Conservation (phyloP, 1,140 invertebrate species). For the Drosophila insularis region DNA sequence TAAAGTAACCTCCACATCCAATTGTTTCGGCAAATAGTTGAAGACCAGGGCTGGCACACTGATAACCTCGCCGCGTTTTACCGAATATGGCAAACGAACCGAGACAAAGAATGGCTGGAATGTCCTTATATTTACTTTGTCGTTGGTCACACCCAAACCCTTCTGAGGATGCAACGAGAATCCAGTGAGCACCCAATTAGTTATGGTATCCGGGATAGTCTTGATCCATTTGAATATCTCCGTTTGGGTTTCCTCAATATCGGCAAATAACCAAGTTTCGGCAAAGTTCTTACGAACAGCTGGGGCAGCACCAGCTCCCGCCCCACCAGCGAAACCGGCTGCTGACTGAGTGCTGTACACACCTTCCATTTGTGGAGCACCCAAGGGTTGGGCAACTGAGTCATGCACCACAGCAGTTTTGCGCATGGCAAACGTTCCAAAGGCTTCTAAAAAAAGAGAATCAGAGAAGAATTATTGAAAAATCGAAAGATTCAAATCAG, state of each 20-base stretch:
- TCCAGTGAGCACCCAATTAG: conserved; percentile 95
- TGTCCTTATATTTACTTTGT: conserved; percentile 90
- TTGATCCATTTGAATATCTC: conserved; percentile 81
- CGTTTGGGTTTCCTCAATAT: conserved; percentile 63
- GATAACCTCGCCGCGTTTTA: conserved; percentile 87
- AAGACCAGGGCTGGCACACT: conserved; percentile 76
- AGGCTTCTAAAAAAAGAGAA: conserved; percentile 24
- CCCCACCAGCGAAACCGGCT: background rate
- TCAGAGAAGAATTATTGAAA: background rate
- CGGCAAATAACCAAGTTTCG: conserved; percentile 77
- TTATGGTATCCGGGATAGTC: conserved; percentile 93
- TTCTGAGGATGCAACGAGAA: conserved; percentile 93
- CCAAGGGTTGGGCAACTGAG: background rate
- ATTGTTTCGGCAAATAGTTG: conserved; percentile 85
- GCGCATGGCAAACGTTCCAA: conserved; percentile 26
- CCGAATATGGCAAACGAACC: conserved; percentile 90
- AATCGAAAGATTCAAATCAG: too few relatives aligned
- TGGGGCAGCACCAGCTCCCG: background rate
- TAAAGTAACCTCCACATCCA: conserved; percentile 91
- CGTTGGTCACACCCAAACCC: conserved; percentile 91
- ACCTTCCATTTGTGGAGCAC: background rate
- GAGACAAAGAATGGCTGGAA: conserved; percentile 95
- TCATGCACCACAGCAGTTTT: conserved; percentile 33
- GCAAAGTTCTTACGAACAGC: conserved; percentile 69
- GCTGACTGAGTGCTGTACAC: background rate